Evolutionary conservation across 2,888 invertebrate species (phyloP), one percentile per base, ranked within the genome.

Genomic region (Pherbina coryleti): DNA sequence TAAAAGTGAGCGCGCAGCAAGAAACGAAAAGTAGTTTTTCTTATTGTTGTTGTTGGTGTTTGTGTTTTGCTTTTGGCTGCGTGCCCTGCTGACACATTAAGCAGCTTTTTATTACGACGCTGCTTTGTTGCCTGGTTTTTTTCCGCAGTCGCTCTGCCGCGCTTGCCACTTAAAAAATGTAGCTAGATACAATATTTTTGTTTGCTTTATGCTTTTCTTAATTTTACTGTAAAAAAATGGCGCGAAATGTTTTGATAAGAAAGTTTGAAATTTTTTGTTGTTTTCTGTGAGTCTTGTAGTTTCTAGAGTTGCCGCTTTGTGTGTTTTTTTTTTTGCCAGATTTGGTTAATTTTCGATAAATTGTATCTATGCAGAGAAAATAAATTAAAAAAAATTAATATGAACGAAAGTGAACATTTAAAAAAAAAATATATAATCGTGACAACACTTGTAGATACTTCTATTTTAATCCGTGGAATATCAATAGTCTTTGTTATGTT

Each of bases 11-110:
- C 14, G 19, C 4, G 19, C 31, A 31, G 22, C 19, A 19, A 67
- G 49, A 22, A 5, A 49, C 5, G 44, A 67, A 49, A 67, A 44
- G 25, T 44, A 49, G 69, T 69, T 19, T 64, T 64, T 25, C 64
- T 64, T 25, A n/a, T 64, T 64, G n/a, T 49, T 49, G 69, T 69
- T 69, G 69, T 51, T 25, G 22, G 17, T 51, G 69, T 25, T n/a
- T n/a, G n/a, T 69, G 53, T 3, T 69, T 19, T 51, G 25, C 14
- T 51, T 25, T 25, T 69, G 69, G 2, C 25, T 69, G 49, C 69
- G 49, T 69, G 69, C 69, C 69, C 51, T 69, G 69, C 69, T 49
- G 69, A 69, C 69, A 69, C 69, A 69, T 69, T 49, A 69, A 69
- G 19, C 49, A 69, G 69, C 69, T 69, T 69, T 66, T 69, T 69